Conservation (phyloP, 2,113 vertebrate genomes). For the Ornithorhynchus anatinus region DNA sequence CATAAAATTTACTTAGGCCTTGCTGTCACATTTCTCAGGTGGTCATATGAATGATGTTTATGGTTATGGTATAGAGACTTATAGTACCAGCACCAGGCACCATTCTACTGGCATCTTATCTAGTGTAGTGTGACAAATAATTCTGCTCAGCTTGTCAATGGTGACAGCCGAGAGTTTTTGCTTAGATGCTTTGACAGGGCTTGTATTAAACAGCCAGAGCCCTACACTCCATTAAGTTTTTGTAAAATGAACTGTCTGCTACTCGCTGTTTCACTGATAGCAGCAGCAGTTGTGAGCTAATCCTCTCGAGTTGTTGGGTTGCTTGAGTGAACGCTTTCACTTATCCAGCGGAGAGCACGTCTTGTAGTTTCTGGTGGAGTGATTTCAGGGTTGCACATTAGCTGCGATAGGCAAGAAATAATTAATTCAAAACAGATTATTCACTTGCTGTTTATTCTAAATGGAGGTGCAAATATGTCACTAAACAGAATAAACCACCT, state of each 20-base stretch:
- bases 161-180: constrained; percentile 75
- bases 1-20: background rate
- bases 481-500: background rate
- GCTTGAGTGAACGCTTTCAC: constrained; percentile 44
- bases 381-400: constrained; percentile 11
- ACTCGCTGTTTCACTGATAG: constrained; percentile 68
- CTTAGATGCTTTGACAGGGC: constrained; percentile 76
- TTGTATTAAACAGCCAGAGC: constrained; percentile 76
- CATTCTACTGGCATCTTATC: constrained; percentile 64
- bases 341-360: constrained; percentile 25
- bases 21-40: background rate
- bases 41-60: background rate
- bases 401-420: background rate
- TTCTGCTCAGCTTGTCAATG: constrained; percentile 71
- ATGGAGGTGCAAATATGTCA: background rate
- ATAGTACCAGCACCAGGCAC: constrained; percentile 34
- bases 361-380: constrained; percentile 1
- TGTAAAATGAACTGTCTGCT: constrained; percentile 82
- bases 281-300: constrained; percentile 62
- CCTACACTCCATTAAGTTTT: constrained; percentile 81
- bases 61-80: constrained; percentile 18
- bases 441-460: background rate
- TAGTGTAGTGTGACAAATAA: constrained; percentile 77
- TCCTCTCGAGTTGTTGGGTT: constrained; percentile 54
- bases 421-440: constrained; percentile 3